These are phyloP conservation scores for Halcyon chelicuti DNA, from an alignment of 2,797 vertebrate genomes.

Conservation along the genomic window DNA sequence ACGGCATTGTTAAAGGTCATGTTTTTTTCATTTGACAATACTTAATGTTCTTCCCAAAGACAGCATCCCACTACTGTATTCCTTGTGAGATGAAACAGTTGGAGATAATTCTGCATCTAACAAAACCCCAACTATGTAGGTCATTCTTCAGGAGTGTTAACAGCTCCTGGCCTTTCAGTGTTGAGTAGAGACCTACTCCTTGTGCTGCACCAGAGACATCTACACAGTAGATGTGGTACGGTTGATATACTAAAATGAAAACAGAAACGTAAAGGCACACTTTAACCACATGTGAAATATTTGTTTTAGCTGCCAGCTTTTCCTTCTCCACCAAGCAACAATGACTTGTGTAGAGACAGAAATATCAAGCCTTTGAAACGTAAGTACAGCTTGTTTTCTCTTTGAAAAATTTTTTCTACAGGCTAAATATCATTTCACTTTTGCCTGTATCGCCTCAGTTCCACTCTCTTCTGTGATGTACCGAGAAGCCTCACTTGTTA, in stretches of 20 bases:
- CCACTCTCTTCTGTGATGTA: background rate
- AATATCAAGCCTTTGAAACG: slow-evolving; percentile 71
- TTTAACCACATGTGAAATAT: background rate
- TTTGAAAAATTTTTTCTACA: background rate
- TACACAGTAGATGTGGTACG: background rate
- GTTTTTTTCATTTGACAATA: background rate
- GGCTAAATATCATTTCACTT: background rate
- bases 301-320: slow-evolving; percentile 60
- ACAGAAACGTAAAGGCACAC: background rate
- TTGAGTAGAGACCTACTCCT: background rate
- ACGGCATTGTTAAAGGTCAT: background rate
- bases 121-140: accelerated
- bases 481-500: background rate
- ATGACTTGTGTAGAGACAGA: slow-evolving; percentile 66
- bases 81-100: background rate
- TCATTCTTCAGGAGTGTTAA: background rate
- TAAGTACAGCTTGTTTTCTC: slow-evolving; percentile 34
- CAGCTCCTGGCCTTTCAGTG: background rate
- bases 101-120: background rate
- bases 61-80: background rate
- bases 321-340: slow-evolving; percentile 56
- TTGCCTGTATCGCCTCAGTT: background rate
- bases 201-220: background rate
- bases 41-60: background rate
- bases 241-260: background rate